These are phyloP conservation scores for Bruchidius siliquastri DNA, from an alignment of 2,888 invertebrate genomes.

Conservation along the genomic window DNA sequence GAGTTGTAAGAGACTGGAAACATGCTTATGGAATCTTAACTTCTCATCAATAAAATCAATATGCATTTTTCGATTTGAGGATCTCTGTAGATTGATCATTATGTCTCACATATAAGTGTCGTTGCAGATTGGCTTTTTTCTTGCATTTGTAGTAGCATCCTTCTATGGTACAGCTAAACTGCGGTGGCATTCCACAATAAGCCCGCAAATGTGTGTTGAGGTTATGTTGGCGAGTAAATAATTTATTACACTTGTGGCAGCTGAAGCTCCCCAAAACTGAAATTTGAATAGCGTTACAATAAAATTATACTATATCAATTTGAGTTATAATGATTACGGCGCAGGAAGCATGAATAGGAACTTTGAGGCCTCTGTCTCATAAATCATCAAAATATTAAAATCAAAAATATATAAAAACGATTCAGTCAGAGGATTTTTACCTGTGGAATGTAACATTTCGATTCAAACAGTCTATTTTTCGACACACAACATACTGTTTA, in stretches of 20 bases:
- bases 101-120: constrained; percentile 15
- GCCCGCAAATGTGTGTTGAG: constrained; percentile 11
- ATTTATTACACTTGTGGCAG: constrained; percentile 12
- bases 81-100: background rate
- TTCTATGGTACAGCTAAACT: constrained; percentile 12
- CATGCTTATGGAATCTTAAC: too few species aligned
- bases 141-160: constrained; percentile 13
- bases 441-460: too few species aligned
- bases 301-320: too few species aligned
- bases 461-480: too few species aligned
- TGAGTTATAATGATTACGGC: too few species aligned
- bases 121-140: constrained; percentile 9
- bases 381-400: too few species aligned
- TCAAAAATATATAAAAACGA: too few species aligned
- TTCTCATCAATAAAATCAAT: background rate
- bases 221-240: constrained; percentile 12
- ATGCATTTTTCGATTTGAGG: background rate
- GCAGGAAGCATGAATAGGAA: too few species aligned
- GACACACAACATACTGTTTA: too few species aligned
- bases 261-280: background rate
- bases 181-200: constrained; percentile 19
- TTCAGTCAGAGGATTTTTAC: too few species aligned
- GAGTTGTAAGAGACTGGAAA: too few species aligned
- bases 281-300: background rate
- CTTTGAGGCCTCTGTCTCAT: too few species aligned